phyloP scores from a whole-genome alignment of 2,113 vertebrate genomes.

The Silurus meridionalis region DNA sequence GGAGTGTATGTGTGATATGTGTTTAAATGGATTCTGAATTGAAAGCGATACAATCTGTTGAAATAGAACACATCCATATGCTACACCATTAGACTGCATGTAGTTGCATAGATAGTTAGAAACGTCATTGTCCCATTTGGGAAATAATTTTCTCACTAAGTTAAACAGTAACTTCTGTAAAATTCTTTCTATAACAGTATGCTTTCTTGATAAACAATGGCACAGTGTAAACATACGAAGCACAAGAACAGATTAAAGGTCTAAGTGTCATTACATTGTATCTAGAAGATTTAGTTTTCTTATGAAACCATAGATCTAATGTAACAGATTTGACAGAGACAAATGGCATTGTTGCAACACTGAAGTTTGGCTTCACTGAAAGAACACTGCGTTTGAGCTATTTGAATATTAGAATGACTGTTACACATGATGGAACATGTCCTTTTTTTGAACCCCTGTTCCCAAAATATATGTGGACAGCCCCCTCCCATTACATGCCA shows the following conservation, averaged over 20 bases:
- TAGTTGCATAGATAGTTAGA: neutral
- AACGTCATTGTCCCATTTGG: neutral
- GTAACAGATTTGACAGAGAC: neutral
- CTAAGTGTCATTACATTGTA: neutral
- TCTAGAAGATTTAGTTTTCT: neutral
- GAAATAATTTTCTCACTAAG: neutral
- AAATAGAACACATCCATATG: constrained; percentile 8
- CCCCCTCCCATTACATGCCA: neutral
- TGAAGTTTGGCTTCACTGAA: neutral
- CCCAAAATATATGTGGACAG: constrained; percentile 4
- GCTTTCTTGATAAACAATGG: too few relatives aligned
- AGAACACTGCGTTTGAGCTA: too few relatives aligned
- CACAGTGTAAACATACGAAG: neutral
- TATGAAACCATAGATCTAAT: neutral
- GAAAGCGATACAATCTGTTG: neutral
- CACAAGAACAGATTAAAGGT: neutral
- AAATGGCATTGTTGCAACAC: neutral
- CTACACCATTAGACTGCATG: neutral
- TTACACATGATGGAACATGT: neutral
- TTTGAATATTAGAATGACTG: neutral
- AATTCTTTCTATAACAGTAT: neutral
- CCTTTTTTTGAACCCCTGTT: constrained; percentile 3
- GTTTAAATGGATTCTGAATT: constrained; percentile 6
- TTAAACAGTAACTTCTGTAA: neutral
- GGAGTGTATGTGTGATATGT: neutral